A percentile compares a stretch with the other conserved stretches of the same genome.
Conservation (phyloP, 2,888 invertebrate genomes). For the Noctua janthina region DNA sequence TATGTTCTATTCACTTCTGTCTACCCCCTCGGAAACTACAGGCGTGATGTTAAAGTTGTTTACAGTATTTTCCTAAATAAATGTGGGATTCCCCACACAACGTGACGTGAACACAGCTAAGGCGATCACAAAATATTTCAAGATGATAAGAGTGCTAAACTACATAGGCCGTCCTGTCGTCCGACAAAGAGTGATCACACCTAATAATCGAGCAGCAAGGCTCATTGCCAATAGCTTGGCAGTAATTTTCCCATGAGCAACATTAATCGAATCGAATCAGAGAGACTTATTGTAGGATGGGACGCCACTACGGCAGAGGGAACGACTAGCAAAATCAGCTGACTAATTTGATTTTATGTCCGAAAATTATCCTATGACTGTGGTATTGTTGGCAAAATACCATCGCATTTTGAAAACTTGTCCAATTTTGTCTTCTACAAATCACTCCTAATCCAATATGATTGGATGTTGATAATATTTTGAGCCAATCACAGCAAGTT, state of each 20-base stretch:
- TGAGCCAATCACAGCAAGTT: conserved; percentile 19
- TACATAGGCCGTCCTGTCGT: not conserved
- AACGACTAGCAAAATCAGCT: not conserved
- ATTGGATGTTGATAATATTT: not conserved
- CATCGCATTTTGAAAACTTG: not conserved
- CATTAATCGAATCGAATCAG: not conserved
- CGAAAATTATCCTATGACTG: not conserved
- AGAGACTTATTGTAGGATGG: not conserved
- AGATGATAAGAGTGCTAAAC: conserved; percentile 15
- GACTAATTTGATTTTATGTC: too few relatives aligned
- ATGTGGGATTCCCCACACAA: not conserved
- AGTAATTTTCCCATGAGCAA: not conserved
- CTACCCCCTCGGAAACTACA: not conserved
- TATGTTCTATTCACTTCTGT: not conserved
- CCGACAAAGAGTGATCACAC: not conserved
- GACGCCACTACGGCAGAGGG: not conserved
- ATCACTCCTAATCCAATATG: not conserved
- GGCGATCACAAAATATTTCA: conserved; percentile 20
- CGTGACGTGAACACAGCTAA: conserved; percentile 6
- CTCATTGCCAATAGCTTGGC: not conserved
- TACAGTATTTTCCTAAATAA: not conserved
- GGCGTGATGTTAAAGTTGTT: not conserved
- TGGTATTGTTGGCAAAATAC: not conserved
- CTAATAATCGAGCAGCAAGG: not conserved
- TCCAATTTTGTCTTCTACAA: not conserved